Percentiles rank a stretch among this genome's conserved stretches.
These are phyloP conservation scores for Rhizoglyphus robini DNA, from an alignment of 1,140 invertebrate species.

Conservation along the genomic window DNA sequence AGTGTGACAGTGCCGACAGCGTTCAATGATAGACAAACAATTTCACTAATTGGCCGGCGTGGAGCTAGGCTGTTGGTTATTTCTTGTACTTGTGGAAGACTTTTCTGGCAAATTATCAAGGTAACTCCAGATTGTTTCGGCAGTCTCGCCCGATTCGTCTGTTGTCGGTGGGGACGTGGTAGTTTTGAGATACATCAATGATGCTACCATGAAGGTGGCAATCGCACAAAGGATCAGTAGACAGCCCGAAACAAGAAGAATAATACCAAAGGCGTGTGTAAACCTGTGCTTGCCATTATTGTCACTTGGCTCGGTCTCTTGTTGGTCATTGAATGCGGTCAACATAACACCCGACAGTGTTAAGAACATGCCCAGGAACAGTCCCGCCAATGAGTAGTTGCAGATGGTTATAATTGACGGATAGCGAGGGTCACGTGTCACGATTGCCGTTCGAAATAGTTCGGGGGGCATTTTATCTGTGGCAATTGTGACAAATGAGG, in stretches of 20 bases:
- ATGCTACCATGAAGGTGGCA: slow-evolving; percentile 1
- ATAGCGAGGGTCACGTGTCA: background rate
- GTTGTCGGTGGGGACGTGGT: background rate
- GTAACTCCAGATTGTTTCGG: no score
- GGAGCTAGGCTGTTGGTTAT: no score
- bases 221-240: background rate
- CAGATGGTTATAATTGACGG: background rate
- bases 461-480: background rate
- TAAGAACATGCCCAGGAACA: slow-evolving; percentile 17
- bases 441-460: background rate
- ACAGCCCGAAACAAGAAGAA: slow-evolving; percentile 1
- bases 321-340: background rate
- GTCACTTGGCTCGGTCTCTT: background rate
- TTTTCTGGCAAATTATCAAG: no score
- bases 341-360: slow-evolving; percentile 15
- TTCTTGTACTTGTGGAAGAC: no score
- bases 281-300: background rate
- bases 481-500: background rate
- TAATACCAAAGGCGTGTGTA: background rate
- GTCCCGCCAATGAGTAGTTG: background rate
- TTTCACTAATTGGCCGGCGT: no score
- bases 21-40: no score
- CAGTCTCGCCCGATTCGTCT: no score
- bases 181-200: slow-evolving; percentile 14
- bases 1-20: no score